These are phyloP conservation scores for Psilopogon haemacephalus DNA, from an alignment of 2,113 vertebrate species.

Conservation along the genomic window DNA sequence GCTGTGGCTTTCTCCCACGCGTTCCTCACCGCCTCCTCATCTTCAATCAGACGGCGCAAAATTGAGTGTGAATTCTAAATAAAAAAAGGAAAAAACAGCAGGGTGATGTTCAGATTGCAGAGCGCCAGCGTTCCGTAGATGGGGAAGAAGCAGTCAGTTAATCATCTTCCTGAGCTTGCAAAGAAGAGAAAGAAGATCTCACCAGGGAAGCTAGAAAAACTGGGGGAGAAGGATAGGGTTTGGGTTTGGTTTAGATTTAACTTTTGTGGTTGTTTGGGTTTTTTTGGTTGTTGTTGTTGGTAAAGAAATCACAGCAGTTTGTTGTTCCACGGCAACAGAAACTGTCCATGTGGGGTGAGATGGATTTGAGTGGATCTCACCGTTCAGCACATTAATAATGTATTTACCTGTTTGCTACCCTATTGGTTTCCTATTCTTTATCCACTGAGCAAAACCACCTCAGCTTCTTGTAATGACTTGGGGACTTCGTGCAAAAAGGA, in stretches of 20 bases:
- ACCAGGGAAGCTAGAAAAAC: neutral
- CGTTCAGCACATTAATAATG: neutral
- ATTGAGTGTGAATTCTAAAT: constrained; percentile 52
- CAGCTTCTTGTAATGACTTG: neutral
- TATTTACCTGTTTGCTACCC: neutral
- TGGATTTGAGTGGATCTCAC: neutral
- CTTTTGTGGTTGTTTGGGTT: neutral
- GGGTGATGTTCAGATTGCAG: constrained; percentile 27
- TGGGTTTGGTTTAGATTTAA: neutral
- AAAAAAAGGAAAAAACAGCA: constrained; percentile 20
- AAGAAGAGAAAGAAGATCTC: neutral
- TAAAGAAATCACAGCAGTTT: neutral
- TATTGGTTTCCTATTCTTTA: neutral
- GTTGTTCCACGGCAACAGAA: neutral
- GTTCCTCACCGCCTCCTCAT: constrained; percentile 44
- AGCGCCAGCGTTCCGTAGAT: constrained; percentile 19
- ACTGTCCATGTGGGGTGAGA: neutral
- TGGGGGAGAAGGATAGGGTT: neutral
- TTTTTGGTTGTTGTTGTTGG: neutral
- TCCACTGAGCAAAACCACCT: neutral
- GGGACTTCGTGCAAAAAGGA: neutral
- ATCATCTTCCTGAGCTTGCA: constrained; percentile 11
- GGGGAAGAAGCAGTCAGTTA: constrained; percentile 16
- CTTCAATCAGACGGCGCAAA: constrained; percentile 52
- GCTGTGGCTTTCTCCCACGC: constrained; percentile 58